A percentile compares a stretch with the other conserved stretches of the same genome.
phyloP scores from a whole-genome alignment of 2,797 vertebrate species.

The Choloepus didactylus region DNA sequence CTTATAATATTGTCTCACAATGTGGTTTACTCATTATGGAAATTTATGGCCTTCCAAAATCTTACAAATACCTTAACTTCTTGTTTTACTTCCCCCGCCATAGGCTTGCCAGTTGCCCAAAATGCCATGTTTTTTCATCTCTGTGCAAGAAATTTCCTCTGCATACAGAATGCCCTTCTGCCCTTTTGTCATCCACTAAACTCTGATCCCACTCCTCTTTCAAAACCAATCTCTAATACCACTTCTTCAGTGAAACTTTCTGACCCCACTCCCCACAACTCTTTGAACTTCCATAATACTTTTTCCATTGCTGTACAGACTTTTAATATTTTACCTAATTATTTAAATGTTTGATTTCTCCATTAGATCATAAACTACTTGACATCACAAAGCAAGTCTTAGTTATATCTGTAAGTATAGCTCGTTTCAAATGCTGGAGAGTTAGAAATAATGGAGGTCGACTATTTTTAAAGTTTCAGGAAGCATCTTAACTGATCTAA shows the following conservation, averaged over 20 bases:
- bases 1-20: neutral
- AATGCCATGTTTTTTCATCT: neutral
- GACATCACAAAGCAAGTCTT: slow-evolving; percentile 21
- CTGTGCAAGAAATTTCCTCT: neutral
- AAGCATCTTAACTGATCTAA: slow-evolving; percentile 26
- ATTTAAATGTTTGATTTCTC: slow-evolving; percentile 34
- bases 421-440: neutral
- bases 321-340: slow-evolving; percentile 39
- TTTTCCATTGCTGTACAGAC: neutral
- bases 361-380: slow-evolving; percentile 34
- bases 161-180: neutral
- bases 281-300: slow-evolving; percentile 17
- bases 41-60: neutral
- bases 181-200: neutral
- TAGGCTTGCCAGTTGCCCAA: neutral
- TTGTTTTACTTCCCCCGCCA: neutral
- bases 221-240: neutral
- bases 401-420: slow-evolving; percentile 42
- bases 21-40: neutral
- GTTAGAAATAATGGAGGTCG: slow-evolving; percentile 54
- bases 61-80: slow-evolving; percentile 1
- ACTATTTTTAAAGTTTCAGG: slow-evolving; percentile 40
- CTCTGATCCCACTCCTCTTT: neutral
- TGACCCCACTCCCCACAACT: neutral
- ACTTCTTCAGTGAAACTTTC: slow-evolving; percentile 13